Conservation (phyloP, 2,888 invertebrate genomes). For the Hyposoter dolosus region DNA sequence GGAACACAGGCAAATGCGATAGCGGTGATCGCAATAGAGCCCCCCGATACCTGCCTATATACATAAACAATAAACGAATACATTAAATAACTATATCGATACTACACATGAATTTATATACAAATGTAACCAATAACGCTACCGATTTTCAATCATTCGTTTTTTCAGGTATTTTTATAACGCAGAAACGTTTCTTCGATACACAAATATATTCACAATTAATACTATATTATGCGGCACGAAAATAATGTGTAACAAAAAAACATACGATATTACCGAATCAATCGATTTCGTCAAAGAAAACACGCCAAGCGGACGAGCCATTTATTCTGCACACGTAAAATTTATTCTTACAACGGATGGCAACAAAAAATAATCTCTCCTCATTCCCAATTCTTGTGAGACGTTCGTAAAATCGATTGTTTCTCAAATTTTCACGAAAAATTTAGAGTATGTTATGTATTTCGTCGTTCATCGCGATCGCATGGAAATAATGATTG, state of each 20-base stretch:
- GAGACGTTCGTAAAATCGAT: constrained; percentile 17
- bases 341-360: constrained; percentile 26
- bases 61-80: constrained; percentile 55
- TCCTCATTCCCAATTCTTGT: constrained; percentile 16
- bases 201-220: constrained; percentile 27
- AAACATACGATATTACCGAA: constrained; percentile 52
- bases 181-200: constrained; percentile 59
- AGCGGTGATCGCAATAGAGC: constrained; percentile 70
- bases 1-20: constrained; percentile 16
- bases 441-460: no score
- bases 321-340: constrained; percentile 73
- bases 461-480: no score
- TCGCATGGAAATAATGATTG: neutral
- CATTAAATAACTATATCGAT: constrained; percentile 54
- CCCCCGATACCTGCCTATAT: constrained; percentile 72
- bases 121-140: constrained; percentile 50
- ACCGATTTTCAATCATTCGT: constrained; percentile 61
- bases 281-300: constrained; percentile 27
- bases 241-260: constrained; percentile 38
- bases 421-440: constrained; percentile 12
- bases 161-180: constrained; percentile 70
- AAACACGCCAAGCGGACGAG: constrained; percentile 20
- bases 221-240: constrained; percentile 43
- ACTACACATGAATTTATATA: constrained; percentile 23
- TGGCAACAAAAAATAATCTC: constrained; percentile 21